Percentiles rank a stretch among this genome's conserved stretches.
Evolutionary conservation across 2,113 vertebrate genomes (phyloP).

Genomic region (Calcarius ornatus): DNA sequence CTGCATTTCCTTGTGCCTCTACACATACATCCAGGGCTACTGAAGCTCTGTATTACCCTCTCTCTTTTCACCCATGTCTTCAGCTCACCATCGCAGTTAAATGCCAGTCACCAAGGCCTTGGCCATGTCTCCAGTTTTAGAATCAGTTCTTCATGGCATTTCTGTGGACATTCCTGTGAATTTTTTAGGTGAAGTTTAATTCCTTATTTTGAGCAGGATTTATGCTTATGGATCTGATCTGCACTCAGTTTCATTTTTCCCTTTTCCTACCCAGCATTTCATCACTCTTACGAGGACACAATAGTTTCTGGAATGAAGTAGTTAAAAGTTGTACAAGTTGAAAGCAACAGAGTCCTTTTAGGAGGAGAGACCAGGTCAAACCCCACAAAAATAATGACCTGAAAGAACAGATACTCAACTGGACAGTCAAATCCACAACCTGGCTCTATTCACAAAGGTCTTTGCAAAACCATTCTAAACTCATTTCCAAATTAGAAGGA

Average conservation of each 20-base stretch:
- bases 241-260: neutral
- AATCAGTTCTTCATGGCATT: neutral
- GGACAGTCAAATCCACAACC: neutral
- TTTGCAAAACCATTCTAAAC: neutral
- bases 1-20: neutral
- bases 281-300: neutral
- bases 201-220: neutral
- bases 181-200: neutral
- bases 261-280: neutral
- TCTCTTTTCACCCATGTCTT: neutral
- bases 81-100: neutral
- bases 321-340: neutral
- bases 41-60: neutral
- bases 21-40: neutral
- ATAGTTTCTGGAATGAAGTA: neutral
- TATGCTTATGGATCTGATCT: neutral
- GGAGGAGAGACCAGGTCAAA: neutral
- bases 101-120: neutral
- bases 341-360: neutral
- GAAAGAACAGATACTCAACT: neutral
- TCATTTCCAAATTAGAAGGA: neutral
- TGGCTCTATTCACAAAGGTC: neutral
- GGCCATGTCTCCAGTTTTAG: neutral
- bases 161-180: neutral
- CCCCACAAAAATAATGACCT: neutral